These are phyloP conservation scores for Leptocoma aspasia DNA, from an alignment of 2,113 vertebrate species.

Conservation along the genomic window DNA sequence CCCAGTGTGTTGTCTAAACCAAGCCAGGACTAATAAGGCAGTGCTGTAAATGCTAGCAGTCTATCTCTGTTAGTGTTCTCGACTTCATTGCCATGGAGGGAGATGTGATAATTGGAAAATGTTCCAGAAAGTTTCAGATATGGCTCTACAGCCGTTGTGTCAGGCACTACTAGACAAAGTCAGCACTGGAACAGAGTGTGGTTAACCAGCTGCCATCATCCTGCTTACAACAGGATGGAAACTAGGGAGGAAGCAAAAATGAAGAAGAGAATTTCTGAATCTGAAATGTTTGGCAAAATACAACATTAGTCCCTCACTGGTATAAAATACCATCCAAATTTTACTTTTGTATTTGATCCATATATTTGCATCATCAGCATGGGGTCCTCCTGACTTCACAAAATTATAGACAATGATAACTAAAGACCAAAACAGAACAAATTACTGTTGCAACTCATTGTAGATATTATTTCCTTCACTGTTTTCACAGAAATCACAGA, in stretches of 20 bases:
- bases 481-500: neutral
- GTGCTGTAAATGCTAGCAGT: neutral
- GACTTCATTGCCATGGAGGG: neutral
- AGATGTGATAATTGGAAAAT: neutral
- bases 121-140: neutral
- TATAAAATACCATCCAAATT: neutral
- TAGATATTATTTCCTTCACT: neutral
- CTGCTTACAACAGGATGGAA: neutral
- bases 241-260: neutral
- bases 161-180: neutral
- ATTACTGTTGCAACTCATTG: neutral
- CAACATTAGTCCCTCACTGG: neutral
- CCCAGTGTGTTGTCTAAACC: neutral
- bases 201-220: neutral
- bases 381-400: neutral
- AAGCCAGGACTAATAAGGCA: neutral
- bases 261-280: neutral
- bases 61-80: neutral
- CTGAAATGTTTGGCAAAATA: neutral
- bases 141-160: neutral
- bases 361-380: neutral
- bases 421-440: neutral
- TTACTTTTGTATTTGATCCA: neutral
- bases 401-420: neutral
- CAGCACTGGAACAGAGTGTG: neutral